These are phyloP conservation scores for Xyliphius kryptos DNA, from an alignment of 2,113 vertebrate genomes.

Conservation along the genomic window DNA sequence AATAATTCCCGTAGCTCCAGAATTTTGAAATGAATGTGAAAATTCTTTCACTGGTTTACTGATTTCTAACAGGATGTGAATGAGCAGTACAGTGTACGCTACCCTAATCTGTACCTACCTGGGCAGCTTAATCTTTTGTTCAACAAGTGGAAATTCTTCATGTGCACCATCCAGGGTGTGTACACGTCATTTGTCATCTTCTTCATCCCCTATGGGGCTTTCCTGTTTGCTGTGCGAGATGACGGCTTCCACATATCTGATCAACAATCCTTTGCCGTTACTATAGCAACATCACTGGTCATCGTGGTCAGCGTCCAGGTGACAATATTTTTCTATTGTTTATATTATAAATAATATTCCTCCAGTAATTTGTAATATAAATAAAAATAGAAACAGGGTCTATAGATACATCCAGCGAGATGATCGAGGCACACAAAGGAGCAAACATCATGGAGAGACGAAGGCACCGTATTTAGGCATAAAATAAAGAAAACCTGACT, in stretches of 20 bases:
- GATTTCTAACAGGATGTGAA: constrained; percentile 66
- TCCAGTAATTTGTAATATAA: too few relatives aligned
- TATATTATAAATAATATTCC: too few relatives aligned
- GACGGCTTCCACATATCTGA: constrained; percentile 68
- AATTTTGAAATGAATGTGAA: too few relatives aligned
- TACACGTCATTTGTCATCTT: constrained; percentile 74
- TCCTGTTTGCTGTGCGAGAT: constrained; percentile 60
- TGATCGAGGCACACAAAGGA: too few relatives aligned
- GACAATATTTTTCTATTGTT: constrained; percentile 12
- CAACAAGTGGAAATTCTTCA: constrained; percentile 79
- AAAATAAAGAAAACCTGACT: too few relatives aligned
- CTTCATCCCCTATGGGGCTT: constrained; percentile 75
- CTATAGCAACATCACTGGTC: constrained; percentile 74
- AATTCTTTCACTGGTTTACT: too few relatives aligned
- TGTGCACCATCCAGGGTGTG: constrained; percentile 71
- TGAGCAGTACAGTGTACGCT: constrained; percentile 70
- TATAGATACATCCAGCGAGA: too few relatives aligned
- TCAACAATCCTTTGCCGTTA: constrained; percentile 77
- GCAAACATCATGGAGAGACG: too few relatives aligned
- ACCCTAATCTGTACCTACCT: constrained; percentile 70
- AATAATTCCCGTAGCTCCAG: neutral
- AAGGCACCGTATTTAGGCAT: too few relatives aligned
- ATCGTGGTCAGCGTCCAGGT: constrained; percentile 81
- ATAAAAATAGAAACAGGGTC: too few relatives aligned
- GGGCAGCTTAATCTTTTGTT: constrained; percentile 78